Conservation (phyloP, 1,140 invertebrate species). For the Cephus cinctus region DNA sequence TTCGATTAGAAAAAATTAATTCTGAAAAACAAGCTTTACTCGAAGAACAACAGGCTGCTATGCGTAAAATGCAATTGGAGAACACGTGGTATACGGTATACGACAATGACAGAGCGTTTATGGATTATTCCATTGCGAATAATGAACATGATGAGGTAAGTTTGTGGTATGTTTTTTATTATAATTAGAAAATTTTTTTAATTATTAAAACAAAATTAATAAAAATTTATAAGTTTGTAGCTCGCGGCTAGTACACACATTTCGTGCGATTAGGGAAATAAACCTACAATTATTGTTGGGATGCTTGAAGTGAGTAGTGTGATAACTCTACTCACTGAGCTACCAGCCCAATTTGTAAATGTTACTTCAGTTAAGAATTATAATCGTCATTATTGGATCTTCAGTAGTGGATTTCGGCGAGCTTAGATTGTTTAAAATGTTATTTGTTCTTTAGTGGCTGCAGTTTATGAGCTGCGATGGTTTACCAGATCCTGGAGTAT, state of each 20-base stretch:
- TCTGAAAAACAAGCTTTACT: constrained; percentile 15
- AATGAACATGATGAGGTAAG: constrained; percentile 33
- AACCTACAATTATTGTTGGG: too few relatives aligned
- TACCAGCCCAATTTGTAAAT: too few relatives aligned
- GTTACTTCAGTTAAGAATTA: too few relatives aligned
- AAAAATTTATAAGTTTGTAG: not conserved
- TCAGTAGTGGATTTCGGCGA: too few relatives aligned
- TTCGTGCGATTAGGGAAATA: too few relatives aligned
- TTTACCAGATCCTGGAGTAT: constrained; percentile 61
- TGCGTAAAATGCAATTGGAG: constrained; percentile 29
- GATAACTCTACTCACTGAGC: too few relatives aligned
- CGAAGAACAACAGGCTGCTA: constrained; percentile 24
- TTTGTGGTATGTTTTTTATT: too few relatives aligned
- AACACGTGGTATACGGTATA: constrained; percentile 18
- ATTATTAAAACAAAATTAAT: not conserved
- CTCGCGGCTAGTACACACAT: too few relatives aligned
- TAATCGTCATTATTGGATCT: too few relatives aligned
- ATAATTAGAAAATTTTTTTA: not conserved
- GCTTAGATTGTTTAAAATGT: not conserved
- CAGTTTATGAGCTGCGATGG: constrained; percentile 64
- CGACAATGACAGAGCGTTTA: constrained; percentile 22
- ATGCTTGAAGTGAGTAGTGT: too few relatives aligned
- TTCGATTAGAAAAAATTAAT: constrained; percentile 32
- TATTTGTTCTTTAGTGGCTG: constrained; percentile 56
- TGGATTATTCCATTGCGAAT: constrained; percentile 17